Evolutionary conservation across 35 echinoderm and acorn worm genomes (phyloP).

Genomic region (Heliocidaris tuberculata): DNA sequence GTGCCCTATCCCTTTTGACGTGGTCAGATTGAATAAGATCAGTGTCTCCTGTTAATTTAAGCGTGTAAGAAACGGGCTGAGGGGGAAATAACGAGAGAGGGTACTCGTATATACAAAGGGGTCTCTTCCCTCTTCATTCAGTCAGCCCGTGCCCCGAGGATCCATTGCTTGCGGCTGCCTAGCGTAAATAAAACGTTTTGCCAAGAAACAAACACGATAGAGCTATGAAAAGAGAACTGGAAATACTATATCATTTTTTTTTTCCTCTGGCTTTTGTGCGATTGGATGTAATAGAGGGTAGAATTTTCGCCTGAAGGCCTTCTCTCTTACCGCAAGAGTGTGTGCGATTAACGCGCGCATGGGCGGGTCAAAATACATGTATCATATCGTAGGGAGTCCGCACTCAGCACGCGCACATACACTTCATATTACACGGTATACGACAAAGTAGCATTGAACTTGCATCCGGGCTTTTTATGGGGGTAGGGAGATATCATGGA

Average conservation of each 20-base stretch:
- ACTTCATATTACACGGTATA: background rate
- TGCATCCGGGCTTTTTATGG: no score
- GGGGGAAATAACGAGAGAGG: background rate
- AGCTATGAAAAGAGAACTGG: slow-evolving; percentile 15
- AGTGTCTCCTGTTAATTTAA: slow-evolving; percentile 26
- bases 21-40: slow-evolving; percentile 21
- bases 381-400: background rate
- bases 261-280: background rate
- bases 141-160: background rate
- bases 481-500: background rate
- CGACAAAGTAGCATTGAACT: no score
- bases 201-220: slow-evolving; percentile 48
- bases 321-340: background rate
- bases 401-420: background rate
- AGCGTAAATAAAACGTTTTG: slow-evolving; percentile 54
- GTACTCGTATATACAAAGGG: background rate
- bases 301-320: background rate
- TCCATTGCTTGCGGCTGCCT: background rate
- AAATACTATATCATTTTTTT: slow-evolving; percentile 8
- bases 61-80: background rate
- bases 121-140: background rate
- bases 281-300: background rate
- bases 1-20: background rate
- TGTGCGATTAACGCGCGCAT: background rate
- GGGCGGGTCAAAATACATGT: background rate